Evolutionary conservation across 1,140 invertebrate genomes (phyloP), one percentile per base, ranked within the genome.

Genomic region (Drosophila mojavensis): DNA sequence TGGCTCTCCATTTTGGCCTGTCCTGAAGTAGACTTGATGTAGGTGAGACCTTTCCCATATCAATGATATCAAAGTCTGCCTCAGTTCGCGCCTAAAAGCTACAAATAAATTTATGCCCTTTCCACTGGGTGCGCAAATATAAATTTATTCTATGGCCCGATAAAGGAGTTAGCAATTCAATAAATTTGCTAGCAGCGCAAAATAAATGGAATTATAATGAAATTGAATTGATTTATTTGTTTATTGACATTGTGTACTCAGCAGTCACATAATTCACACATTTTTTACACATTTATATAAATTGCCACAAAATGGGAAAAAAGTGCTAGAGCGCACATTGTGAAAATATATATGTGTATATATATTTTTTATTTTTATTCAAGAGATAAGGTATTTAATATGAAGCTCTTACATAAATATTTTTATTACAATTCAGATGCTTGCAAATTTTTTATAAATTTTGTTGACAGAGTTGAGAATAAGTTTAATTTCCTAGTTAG

Each of bases 11-110:
- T 45, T 45, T 45, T 45, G 4, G 4, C 6, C 0, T 36, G 30
- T 1, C 7, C 33, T 36, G 33, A 36, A 36, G 6, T 7, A 10
- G 33, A 36, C 36, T 13, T 39, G 4, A 39, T 11, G 36, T 13
- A 7, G 36, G 3, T 11, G 10, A 39, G 11, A 78, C 33, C 33
- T 33, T 33, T 7, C 7, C 33, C 9, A 1, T 7, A 9, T 1
- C 78, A 84, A 75, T 78, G 74, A 70, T 70, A 74, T 81, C 30
- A 84, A 85, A 85, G 53, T 78, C 36, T 11, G 6, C 3, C 11
- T 7, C 3, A 39, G 36, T 13, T 39, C 2, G 3, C 15, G 15
- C n/a, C 28, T 9, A 33, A 45, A 58, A 65, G 41, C 20, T 24
- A 24, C 20, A 24, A 24, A 55, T 30, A 28, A 28, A 56, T 73